phyloP scores from a whole-genome alignment of 2,113 vertebrate genomes.

The Gobius niger region DNA sequence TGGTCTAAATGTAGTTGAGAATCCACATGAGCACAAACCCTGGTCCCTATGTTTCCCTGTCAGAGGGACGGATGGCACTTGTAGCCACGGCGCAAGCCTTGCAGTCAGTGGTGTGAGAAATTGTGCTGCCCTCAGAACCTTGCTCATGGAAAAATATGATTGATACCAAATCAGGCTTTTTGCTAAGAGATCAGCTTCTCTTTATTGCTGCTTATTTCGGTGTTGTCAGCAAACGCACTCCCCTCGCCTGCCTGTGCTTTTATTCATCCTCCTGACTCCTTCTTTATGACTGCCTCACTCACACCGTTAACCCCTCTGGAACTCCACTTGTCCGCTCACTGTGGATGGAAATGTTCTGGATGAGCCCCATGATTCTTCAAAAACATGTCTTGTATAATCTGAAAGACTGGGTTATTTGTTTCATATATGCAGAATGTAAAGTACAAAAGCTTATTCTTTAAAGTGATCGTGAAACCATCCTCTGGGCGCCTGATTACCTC shows the following conservation, averaged over 20 bases:
- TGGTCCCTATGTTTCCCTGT: not conserved
- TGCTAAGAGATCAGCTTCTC: slow-evolving; percentile 41
- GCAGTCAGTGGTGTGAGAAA: slow-evolving; percentile 57
- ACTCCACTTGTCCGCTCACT: slow-evolving; percentile 4
- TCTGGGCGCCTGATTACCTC: not conserved
- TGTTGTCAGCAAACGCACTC: slow-evolving; percentile 53
- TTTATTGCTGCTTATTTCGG: slow-evolving; percentile 44
- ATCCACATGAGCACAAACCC: not conserved
- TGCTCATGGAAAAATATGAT: slow-evolving; percentile 48
- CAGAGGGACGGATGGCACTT: slow-evolving; percentile 6
- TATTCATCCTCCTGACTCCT: slow-evolving; percentile 15
- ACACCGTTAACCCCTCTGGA: not conserved
- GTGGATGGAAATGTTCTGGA: not conserved
- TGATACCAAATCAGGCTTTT: slow-evolving; percentile 60
- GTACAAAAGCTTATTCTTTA: not conserved
- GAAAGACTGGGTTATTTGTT: not conserved
- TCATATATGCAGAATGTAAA: not conserved
- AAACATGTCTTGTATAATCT: not conserved
- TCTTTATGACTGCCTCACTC: not conserved
- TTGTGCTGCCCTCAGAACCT: slow-evolving; percentile 45
- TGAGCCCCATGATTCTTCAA: not conserved
- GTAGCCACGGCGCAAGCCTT: slow-evolving; percentile 10
- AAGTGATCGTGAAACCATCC: not conserved
- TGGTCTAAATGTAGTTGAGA: not conserved
- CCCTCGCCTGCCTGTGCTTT: slow-evolving; percentile 14